Evolutionary conservation across 2,797 vertebrate genomes (phyloP), one percentile per base, ranked within the genome.

Genomic region (Rhinella marina): DNA sequence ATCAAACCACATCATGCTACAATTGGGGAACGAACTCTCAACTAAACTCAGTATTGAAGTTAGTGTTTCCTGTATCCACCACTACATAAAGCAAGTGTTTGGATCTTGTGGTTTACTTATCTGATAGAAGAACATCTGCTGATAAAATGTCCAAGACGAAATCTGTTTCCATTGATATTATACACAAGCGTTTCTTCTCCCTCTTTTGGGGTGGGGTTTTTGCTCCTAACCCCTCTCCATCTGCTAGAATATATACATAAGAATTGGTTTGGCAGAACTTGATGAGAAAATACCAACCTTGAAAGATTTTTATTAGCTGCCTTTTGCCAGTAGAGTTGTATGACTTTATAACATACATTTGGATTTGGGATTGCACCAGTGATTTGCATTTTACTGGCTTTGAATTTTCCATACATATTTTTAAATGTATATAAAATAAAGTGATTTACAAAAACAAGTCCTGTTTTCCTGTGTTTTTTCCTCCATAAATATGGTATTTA

Each of bases 361-460:
- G 85, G 88, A 76, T 89, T 89, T 86, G 88, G 88, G 88, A 89
- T 86, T 89, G 85, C 88, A 89, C 88, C 88, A 89, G 88, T 89
- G 88, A 84, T 80, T 84, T 86, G 88, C 81, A 87, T 89, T 89
- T 86, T 89, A 89, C 88, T 89, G 84, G 88, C 84, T 83, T 89
- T 89, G 88, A 85, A 87, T 89, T 89, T 89, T 89, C 88, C 85
- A 89, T 66, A 86, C 85, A 86, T 89, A 89, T 89, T 89, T 89
- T 89, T 89, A 89, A 89, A 87, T 89, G 88, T 89, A 89, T 89
- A 89, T 89, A 89, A 89, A 41, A 89, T 89, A 89, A 89, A 89
- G 81, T 80, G 85, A 89, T 89, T 89, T 89, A 89, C 88, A 89
- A 89, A 89, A 86, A 89, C 59, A 78, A 32, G 27, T 3, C 29